A percentile compares a stretch with the other conserved stretches of the same genome.
phyloP scores from a whole-genome alignment of 2,797 vertebrate species.

The Tauraco hartlaubi region DNA sequence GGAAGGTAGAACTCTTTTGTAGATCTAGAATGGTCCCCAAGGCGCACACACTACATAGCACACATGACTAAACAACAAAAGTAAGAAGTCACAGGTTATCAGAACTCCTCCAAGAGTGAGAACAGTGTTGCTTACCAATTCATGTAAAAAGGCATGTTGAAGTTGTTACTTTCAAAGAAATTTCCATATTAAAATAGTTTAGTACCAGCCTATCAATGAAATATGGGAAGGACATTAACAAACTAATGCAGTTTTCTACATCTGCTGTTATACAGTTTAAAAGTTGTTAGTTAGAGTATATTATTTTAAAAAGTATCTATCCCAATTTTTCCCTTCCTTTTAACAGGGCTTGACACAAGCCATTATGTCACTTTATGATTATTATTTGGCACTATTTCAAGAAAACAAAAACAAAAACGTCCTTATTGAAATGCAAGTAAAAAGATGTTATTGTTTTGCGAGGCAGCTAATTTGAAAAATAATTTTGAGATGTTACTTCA shows the following conservation, averaged over 20 bases:
- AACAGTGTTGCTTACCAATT: background rate
- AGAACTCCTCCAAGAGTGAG: background rate
- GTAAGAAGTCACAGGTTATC: background rate
- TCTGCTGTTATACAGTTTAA: background rate
- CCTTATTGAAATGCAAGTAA: background rate
- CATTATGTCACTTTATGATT: background rate
- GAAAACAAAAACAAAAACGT: background rate
- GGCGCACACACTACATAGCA: background rate
- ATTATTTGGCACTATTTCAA: background rate
- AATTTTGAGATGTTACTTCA: background rate
- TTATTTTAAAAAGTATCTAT: background rate
- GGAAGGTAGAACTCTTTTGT: background rate
- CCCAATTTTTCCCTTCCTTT: background rate
- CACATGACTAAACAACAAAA: background rate
- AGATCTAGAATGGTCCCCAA: background rate
- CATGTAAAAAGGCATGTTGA: background rate
- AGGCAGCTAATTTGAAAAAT: background rate
- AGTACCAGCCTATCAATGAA: background rate
- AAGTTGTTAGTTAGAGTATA: background rate
- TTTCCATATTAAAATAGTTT: background rate
- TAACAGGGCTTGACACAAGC: background rate
- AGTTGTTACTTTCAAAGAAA: background rate
- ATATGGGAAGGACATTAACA: background rate
- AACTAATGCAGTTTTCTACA: background rate
- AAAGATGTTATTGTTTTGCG: background rate